A percentile compares a stretch with the other conserved stretches of the same genome.
phyloP scores from a whole-genome alignment of 2,888 invertebrate genomes.

The Mimumesa dahlbomi region DNA sequence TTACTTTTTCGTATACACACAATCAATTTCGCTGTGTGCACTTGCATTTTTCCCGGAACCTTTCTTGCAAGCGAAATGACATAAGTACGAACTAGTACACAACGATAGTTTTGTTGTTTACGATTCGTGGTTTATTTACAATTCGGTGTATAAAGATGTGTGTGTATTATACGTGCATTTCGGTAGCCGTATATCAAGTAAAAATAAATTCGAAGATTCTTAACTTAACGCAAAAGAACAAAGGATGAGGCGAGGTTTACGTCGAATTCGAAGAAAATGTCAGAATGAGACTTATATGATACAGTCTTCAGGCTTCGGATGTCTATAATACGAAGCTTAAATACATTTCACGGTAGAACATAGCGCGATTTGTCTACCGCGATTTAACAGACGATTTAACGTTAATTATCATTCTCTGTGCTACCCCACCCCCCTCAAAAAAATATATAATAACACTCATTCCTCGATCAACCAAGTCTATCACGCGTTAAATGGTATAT shows the following conservation, averaged over 20 bases:
- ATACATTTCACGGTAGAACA: conserved; percentile 30
- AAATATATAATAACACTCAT: conserved; percentile 13
- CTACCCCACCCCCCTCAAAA: conserved; percentile 17
- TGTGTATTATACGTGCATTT: conserved; percentile 31
- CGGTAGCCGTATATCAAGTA: conserved; percentile 53
- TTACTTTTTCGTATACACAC: not conserved
- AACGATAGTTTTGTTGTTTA: conserved; percentile 27
- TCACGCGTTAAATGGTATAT: conserved; percentile 20
- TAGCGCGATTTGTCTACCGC: not conserved
- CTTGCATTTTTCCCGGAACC: conserved; percentile 16
- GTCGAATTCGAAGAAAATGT: conserved; percentile 19
- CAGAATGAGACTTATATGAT: conserved; percentile 25
- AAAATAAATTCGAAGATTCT: conserved; percentile 40
- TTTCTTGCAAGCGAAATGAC: not conserved
- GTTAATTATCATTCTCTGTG: conserved; percentile 25
- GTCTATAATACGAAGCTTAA: conserved; percentile 38
- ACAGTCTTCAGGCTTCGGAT: conserved; percentile 47
- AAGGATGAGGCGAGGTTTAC: conserved; percentile 21
- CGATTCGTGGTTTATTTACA: conserved; percentile 56
- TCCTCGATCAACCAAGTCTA: conserved; percentile 9
- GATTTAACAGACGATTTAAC: conserved; percentile 1
- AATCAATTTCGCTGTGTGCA: not conserved
- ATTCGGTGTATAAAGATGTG: conserved; percentile 28
- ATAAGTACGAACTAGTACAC: conserved; percentile 49
- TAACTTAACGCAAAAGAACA: conserved; percentile 35